Evolutionary conservation across 2,888 invertebrate genomes (phyloP).

Genomic region (Exephanes ischioxanthus): DNA sequence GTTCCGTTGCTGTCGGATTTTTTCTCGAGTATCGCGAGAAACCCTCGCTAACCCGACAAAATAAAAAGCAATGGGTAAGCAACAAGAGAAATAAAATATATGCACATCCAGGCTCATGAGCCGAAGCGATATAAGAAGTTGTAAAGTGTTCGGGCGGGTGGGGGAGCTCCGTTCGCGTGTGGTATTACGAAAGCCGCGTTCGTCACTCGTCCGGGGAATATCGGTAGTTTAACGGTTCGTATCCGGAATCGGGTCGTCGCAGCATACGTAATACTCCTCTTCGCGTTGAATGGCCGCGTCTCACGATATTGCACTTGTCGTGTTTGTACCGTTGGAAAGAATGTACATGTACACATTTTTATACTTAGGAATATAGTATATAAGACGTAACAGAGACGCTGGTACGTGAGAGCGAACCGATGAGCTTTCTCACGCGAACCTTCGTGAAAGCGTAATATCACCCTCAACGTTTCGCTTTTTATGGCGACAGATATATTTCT

Average conservation of each 20-base stretch:
- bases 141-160: slow-evolving; percentile 2
- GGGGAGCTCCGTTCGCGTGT: not conserved
- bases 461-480: slow-evolving; percentile 35
- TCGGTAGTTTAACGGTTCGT: slow-evolving; percentile 24
- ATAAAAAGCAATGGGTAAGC: not conserved
- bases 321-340: slow-evolving; percentile 6
- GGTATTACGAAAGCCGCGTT: slow-evolving; percentile 6
- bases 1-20: too few relatives aligned
- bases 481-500: slow-evolving; percentile 29
- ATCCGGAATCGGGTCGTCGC: not conserved
- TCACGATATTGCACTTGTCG: not conserved
- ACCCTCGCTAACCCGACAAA: not conserved
- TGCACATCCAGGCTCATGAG: not conserved
- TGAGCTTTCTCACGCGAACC: slow-evolving; percentile 16
- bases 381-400: not conserved
- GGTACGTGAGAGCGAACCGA: not conserved
- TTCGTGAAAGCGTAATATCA: slow-evolving; percentile 4
- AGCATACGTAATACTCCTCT: not conserved
- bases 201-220: slow-evolving; percentile 24
- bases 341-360: not conserved
- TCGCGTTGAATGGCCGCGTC: not conserved
- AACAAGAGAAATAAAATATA: not conserved
- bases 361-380: not conserved
- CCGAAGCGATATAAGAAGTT: slow-evolving; percentile 35
- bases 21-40: not conserved